Percentiles rank a stretch among this genome's conserved stretches.
phyloP scores from a whole-genome alignment of 2,888 invertebrate genomes.

The Uloborus plumipes region DNA sequence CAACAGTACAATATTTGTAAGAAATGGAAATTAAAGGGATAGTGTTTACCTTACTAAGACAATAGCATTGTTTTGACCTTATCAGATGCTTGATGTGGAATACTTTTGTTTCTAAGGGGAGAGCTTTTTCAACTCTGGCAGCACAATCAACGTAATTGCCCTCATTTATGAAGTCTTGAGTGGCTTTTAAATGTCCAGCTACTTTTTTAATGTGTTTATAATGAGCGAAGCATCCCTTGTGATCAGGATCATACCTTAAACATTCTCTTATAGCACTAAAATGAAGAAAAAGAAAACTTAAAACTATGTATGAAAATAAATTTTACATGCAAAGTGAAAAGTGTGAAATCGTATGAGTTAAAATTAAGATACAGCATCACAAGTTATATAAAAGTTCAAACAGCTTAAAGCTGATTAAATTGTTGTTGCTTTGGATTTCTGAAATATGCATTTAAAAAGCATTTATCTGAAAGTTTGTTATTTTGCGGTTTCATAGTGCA shows the following conservation, averaged over 20 bases:
- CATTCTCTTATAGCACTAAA: constrained; percentile 93
- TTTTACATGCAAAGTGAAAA: too few relatives aligned
- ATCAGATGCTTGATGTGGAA: constrained; percentile 79
- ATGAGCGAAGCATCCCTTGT: constrained; percentile 93
- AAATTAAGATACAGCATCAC: too few relatives aligned
- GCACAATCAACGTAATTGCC: constrained; percentile 81
- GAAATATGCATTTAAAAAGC: too few relatives aligned
- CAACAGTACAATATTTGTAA: too few relatives aligned
- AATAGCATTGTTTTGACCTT: constrained; percentile 84
- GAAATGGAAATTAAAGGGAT: too few relatives aligned
- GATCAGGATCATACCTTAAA: constrained; percentile 95
- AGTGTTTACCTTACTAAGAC: constrained; percentile 74
- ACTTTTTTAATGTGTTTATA: constrained; percentile 97
- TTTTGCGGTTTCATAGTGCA: too few relatives aligned
- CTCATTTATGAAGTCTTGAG: constrained; percentile 74
- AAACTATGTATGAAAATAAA: too few relatives aligned
- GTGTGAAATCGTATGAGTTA: too few relatives aligned
- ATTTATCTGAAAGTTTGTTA: too few relatives aligned
- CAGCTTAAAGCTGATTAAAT: too few relatives aligned
- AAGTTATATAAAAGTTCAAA: too few relatives aligned
- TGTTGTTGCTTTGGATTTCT: too few relatives aligned
- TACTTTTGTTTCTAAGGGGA: constrained; percentile 80
- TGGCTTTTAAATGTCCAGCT: constrained; percentile 79
- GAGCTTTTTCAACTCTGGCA: constrained; percentile 76
- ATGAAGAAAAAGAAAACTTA: constrained; percentile 40